Base-by-base conservation (phyloP, 1,140 invertebrate species). In the Globodera ellingtonae region DNA sequence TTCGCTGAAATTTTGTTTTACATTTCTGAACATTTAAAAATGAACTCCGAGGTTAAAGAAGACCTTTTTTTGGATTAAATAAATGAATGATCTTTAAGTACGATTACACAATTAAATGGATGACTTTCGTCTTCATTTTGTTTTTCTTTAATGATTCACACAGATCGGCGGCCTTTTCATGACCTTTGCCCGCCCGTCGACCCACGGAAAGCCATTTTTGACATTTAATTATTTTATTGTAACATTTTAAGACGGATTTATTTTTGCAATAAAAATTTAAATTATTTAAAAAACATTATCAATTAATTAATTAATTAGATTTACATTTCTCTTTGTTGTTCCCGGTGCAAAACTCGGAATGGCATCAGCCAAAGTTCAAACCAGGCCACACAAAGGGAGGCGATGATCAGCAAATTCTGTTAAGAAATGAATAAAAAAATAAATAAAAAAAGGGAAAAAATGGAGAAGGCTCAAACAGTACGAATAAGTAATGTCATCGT, bases 361-460 rank as follows among this genome's bases (percentile, higher is more conserved):
- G 84, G 84, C 73, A 85, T 67, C 44, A 85, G 69, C 84, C 84
- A 85, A 48, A 85, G 74, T 75, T 85, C 84, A 50, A 85, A 84
- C 84, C 84, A 85, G 0, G 83, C 82, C 7, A 83, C 75, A 50
- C 44, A 73, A 56, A 85, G 80, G 6, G 84, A 86, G 0, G 85
- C 72, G 35, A 85, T 44, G 15, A 85, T 79, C 18, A 85, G 79
- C 59, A 85, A 75, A 81, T 85, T 86, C 62, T 84, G 83, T 35
- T 35, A 35, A 35, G 2, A 35, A 21, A 75, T 56, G 1, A 84
- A 35, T 44, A n/a, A 24, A 47, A 82, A 76, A 18, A 47, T 4
- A n/a, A 72, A 72, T 15, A 46, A 46, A 10, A 70, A 70, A 7
- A 46, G 15, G 4, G 6, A 70, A 13, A 9, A 70, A 46, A 70